Conservation (phyloP, 2,888 invertebrate genomes). For the Pherbina coryleti region DNA sequence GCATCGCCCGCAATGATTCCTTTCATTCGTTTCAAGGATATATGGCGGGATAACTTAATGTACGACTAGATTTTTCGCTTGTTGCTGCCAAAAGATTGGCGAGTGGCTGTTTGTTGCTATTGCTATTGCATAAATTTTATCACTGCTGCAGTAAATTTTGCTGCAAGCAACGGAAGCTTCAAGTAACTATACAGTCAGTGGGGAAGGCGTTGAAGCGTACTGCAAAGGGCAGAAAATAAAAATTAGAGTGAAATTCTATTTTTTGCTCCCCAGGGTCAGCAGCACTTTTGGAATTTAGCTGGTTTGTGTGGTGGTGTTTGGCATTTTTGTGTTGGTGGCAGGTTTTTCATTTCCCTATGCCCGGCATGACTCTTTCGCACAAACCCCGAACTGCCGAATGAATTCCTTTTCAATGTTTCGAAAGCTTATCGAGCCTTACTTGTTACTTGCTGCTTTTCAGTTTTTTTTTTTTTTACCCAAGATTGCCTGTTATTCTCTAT, state of each 20-base stretch:
- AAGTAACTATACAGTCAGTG: background rate
- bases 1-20: background rate
- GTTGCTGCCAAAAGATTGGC: background rate
- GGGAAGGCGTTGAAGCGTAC: no score
- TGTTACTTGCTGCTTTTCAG: background rate
- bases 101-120: background rate
- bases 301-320: background rate
- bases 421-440: background rate
- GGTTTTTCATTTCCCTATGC: background rate
- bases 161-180: background rate
- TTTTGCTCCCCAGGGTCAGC: background rate
- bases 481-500: background rate
- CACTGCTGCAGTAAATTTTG: slow-evolving; percentile 10
- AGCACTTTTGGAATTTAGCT: background rate
- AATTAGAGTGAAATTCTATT: background rate
- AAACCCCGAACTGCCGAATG: background rate
- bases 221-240: background rate
- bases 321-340: background rate
- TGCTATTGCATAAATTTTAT: slow-evolving; percentile 27
- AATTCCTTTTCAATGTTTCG: background rate
- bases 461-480: background rate
- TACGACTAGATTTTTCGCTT: background rate
- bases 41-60: background rate
- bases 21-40: background rate
- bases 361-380: background rate